Conservation (phyloP, 2,888 invertebrate species). For the Saturnia pavonia region DNA sequence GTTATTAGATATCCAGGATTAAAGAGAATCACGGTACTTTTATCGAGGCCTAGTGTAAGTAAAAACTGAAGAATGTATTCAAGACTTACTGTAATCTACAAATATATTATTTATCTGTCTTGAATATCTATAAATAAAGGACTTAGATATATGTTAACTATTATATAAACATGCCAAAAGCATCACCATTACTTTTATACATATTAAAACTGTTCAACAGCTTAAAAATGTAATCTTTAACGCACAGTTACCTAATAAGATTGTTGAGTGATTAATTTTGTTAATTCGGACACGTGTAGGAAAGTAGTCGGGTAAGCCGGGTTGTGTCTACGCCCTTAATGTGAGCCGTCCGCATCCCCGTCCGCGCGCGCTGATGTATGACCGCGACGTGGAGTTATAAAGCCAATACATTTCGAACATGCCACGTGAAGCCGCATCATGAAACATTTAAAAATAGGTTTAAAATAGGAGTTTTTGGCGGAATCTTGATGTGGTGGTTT, state of each 20-base stretch:
- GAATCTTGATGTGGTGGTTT: too few species aligned
- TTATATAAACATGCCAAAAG: neutral
- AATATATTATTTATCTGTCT: too few species aligned
- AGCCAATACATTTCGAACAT: conserved; percentile 14
- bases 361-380: conserved; percentile 19
- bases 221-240: neutral
- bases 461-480: too few species aligned
- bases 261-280: conserved; percentile 6
- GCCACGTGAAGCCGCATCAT: neutral
- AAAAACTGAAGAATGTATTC: too few species aligned
- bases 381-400: conserved; percentile 19
- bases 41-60: too few species aligned
- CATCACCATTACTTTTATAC: neutral
- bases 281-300: conserved; percentile 14
- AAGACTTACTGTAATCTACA: too few species aligned
- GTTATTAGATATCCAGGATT: too few species aligned
- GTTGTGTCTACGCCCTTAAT: conserved; percentile 18
- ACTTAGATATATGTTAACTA: too few species aligned
- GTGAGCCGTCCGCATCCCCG: conserved; percentile 6
- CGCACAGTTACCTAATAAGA: neutral
- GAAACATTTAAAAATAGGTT: neutral
- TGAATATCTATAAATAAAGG: too few species aligned
- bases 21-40: too few species aligned
- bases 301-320: conserved; percentile 9
- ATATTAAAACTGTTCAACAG: neutral